Base-by-base conservation (phyloP, 2,113 vertebrate genomes). In the Thamnophis sirtalis region DNA sequence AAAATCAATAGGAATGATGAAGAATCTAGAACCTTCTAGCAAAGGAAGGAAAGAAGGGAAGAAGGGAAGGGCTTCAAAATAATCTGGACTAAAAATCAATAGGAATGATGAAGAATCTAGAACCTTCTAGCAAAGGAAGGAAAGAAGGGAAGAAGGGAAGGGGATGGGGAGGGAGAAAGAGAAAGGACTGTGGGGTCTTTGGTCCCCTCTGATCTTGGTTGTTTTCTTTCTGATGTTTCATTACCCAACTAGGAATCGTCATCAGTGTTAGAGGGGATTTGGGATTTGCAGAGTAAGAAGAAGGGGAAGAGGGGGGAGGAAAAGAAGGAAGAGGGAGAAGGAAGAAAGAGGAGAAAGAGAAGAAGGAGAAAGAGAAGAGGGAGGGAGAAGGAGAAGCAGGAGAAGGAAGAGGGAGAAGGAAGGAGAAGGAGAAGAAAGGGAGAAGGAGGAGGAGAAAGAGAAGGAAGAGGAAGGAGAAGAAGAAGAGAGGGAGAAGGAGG, bases 311-410 rank as follows among this genome's bases (percentile, higher is more conserved):
- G n/a, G 10, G 13, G n/a, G 3, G 4, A 5, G 17, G 54, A 55
- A 19, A 54, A 54, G 54, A 15, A 54, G 50, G 2, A 6, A 13
- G 10, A 15, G 9, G n/a, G n/a, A n/a, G 68, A 4, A 15, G 68
- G 11, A 13, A n/a, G 13, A 1, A n/a, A n/a, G n/a, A 15, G 4
- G 4, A 15, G 11, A 3, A 11, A 1, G 2, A 24, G 1, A 8
- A 5, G 13, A 1, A 15, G 4, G 4, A 15, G 11, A 3, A 11
- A 1, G 2, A 24, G 1, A 8, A 5, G 56, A 24, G 22, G n/a
- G n/a, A 21, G 8, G 22, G 7, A 58, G 19, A 9, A 21, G 21
- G 2, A 19, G 13, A 54, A 19, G 54, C 3, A 3, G 54, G 0
- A 55, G 17, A 0, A 56, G n/a, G n/a, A n/a, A n/a, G n/a, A n/a